Conservation (phyloP, 2,888 invertebrate species). For the Galerucella pusilla region DNA sequence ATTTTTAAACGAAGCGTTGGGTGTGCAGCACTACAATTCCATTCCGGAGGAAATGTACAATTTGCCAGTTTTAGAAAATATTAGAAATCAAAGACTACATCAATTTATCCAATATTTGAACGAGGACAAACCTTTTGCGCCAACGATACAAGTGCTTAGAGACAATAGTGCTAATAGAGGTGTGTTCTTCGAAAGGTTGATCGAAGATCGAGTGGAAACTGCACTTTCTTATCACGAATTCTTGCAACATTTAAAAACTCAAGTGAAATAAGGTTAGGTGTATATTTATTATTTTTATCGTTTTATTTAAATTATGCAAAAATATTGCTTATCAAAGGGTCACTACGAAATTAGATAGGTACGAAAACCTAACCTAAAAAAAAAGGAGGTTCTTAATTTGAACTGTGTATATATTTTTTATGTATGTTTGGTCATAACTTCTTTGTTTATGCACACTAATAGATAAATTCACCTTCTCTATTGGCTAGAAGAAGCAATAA, state of each 20-base stretch:
- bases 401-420: too few species aligned
- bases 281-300: slow-evolving; percentile 34
- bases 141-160: slow-evolving; percentile 84
- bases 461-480: too few species aligned
- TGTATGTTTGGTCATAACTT: too few species aligned
- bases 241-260: slow-evolving; percentile 91
- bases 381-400: too few species aligned
- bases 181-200: slow-evolving; percentile 86
- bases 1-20: slow-evolving; percentile 83
- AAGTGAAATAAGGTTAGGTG: slow-evolving; percentile 77
- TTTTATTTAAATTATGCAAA: slow-evolving; percentile 51
- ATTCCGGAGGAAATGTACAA: slow-evolving; percentile 82
- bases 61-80: slow-evolving; percentile 81
- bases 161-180: slow-evolving; percentile 89
- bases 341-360: slow-evolving; percentile 35
- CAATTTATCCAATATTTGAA: slow-evolving; percentile 86
- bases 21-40: slow-evolving; percentile 77
- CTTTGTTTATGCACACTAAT: too few species aligned
- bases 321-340: slow-evolving; percentile 52
- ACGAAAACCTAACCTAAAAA: background rate
- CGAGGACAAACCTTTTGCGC: slow-evolving; percentile 84
- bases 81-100: slow-evolving; percentile 79
- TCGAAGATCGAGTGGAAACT: slow-evolving; percentile 95
- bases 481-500: too few species aligned
- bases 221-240: slow-evolving; percentile 98